A percentile compares a stretch with the other conserved stretches of the same genome.
phyloP scores from a whole-genome alignment of 2,797 vertebrate species.

The Centropyge bicolor region DNA sequence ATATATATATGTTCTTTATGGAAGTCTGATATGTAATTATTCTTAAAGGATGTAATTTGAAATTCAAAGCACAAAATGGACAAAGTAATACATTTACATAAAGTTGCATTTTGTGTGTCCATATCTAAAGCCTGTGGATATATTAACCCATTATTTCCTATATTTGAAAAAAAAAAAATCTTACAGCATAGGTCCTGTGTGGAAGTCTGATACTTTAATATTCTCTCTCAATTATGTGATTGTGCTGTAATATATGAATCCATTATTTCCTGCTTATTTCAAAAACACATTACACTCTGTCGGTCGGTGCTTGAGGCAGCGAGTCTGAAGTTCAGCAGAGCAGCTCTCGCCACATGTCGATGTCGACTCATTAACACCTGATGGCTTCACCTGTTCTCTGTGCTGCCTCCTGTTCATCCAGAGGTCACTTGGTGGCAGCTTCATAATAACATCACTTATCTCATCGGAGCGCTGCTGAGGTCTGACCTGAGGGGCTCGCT shows the following conservation, averaged over 20 bases:
- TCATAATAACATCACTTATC: conserved; percentile 20
- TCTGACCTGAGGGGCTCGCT: conserved; percentile 26
- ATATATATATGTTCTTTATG: too few relatives aligned
- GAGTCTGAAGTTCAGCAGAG: conserved; percentile 1
- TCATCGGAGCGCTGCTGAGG: conserved; percentile 27
- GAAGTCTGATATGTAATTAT: too few relatives aligned
- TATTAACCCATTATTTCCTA: background rate
- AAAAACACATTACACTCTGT: too few relatives aligned
- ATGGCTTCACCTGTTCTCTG: conserved; percentile 53
- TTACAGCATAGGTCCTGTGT: background rate
- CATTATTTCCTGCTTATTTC: too few relatives aligned
- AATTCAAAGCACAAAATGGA: background rate
- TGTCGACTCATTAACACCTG: conserved; percentile 16
- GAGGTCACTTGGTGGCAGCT: conserved; percentile 7
- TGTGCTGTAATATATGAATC: too few relatives aligned
- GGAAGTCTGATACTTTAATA: background rate
- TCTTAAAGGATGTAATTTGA: background rate
- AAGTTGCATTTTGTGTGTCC: background rate
- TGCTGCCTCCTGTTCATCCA: conserved; percentile 7
- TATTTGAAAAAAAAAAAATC: background rate
- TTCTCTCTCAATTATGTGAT: too few relatives aligned
- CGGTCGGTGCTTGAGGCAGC: background rate
- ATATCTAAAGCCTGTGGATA: background rate
- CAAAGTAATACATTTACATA: too few relatives aligned
- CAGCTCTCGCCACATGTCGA: conserved; percentile 39